phyloP scores from a whole-genome alignment of 2,113 vertebrate genomes.

The Chaetura pelagica region DNA sequence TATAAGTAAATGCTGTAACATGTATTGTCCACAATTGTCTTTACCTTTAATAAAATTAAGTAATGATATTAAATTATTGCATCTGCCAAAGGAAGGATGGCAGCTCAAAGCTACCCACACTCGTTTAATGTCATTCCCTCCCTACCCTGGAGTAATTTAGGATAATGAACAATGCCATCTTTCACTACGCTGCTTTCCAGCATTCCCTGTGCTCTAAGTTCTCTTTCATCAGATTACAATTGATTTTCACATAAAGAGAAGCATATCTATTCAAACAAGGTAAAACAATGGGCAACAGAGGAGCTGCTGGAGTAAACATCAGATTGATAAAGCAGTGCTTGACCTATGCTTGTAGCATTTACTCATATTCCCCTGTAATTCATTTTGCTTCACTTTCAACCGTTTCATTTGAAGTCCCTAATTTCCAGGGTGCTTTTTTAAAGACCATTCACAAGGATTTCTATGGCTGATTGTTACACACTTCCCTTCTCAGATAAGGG shows the following conservation, averaged over 20 bases:
- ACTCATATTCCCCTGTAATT: conserved; percentile 19
- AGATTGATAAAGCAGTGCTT: conserved; percentile 21
- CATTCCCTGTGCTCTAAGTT: conserved; percentile 24
- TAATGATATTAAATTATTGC: conserved; percentile 61
- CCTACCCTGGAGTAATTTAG: conserved; percentile 42
- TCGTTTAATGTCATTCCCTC: conserved; percentile 38
- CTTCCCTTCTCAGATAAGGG: not conserved
- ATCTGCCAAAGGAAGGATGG: conserved; percentile 20
- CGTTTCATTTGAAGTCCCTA: conserved; percentile 17
- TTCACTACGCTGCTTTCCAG: conserved; percentile 29
- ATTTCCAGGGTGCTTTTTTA: conserved; percentile 3
- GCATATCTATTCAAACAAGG: conserved; percentile 44
- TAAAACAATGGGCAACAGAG: conserved; percentile 25
- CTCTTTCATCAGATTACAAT: conserved; percentile 54
- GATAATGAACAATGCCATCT: conserved; percentile 47
- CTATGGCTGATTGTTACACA: not conserved
- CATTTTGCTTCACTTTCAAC: conserved; percentile 51
- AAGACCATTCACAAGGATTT: conserved; percentile 29
- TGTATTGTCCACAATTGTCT: conserved; percentile 48
- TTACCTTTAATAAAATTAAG: conserved; percentile 62
- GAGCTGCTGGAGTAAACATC: conserved; percentile 44
- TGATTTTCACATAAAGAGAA: conserved; percentile 61
- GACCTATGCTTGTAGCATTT: conserved; percentile 35
- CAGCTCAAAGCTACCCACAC: conserved; percentile 51
- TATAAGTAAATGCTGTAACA: conserved; percentile 19